These are phyloP conservation scores for Rhyacichthys aspro DNA, from an alignment of 2,797 vertebrate genomes.

Conservation along the genomic window DNA sequence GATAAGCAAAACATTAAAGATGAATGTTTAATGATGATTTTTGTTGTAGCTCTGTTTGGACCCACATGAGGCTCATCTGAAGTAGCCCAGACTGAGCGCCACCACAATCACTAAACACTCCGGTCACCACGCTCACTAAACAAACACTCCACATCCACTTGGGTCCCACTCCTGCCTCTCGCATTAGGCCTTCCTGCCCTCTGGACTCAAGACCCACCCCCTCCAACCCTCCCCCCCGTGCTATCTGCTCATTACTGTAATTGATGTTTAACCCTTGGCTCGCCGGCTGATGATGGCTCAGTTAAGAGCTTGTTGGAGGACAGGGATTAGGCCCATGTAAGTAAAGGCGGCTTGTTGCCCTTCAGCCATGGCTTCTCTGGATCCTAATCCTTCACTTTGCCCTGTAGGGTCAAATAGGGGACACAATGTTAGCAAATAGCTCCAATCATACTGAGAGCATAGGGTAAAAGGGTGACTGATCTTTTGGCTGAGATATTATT, in stretches of 20 bases:
- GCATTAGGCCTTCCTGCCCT: slow-evolving; percentile 27
- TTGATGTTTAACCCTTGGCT: slow-evolving; percentile 78
- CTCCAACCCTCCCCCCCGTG: slow-evolving; percentile 11
- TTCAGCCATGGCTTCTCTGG: slow-evolving; percentile 37
- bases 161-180: slow-evolving; percentile 10
- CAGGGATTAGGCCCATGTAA: slow-evolving; percentile 59
- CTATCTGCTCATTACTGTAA: slow-evolving; percentile 74
- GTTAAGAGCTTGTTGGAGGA: slow-evolving; percentile 73
- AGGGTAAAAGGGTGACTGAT: background rate
- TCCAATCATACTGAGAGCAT: background rate
- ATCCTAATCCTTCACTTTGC: slow-evolving; percentile 49
- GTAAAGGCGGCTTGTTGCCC: slow-evolving; percentile 46
- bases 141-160: slow-evolving; percentile 16
- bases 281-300: slow-evolving; percentile 71
- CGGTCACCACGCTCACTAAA: slow-evolving; percentile 25
- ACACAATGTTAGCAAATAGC: slow-evolving; percentile 18
- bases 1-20: too few species aligned
- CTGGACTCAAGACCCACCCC: background rate
- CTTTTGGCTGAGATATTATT: background rate
- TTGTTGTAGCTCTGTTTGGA: too few species aligned
- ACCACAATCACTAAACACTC: background rate
- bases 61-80: too few species aligned
- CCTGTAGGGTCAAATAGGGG: slow-evolving; percentile 28
- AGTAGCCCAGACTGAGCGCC: too few species aligned
- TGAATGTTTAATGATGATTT: too few species aligned